Conservation (phyloP, 2,888 invertebrate genomes). For the Drosophila macrothrix region DNA sequence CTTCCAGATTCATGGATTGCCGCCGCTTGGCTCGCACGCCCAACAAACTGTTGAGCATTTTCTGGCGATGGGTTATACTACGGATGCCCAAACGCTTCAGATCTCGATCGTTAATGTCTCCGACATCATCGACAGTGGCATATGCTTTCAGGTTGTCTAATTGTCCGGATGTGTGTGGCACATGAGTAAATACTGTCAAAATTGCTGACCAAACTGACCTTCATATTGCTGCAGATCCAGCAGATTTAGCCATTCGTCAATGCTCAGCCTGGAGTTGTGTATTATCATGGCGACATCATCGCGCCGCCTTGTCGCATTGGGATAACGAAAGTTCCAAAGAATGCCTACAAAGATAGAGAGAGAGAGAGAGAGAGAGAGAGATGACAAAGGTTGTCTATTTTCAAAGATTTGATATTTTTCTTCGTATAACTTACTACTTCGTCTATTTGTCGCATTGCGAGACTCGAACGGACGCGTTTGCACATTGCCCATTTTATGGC, state of each 20-base stretch:
- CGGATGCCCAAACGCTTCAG: conserved; percentile 88
- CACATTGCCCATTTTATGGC: conserved; percentile 74
- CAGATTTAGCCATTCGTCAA: conserved; percentile 87
- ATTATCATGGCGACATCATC: conserved; percentile 79
- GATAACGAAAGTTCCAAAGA: conserved; percentile 86
- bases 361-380: too few species aligned
- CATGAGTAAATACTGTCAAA: conserved; percentile 16
- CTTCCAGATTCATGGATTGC: conserved; percentile 85
- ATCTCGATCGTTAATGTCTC: conserved; percentile 85
- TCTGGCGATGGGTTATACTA: conserved; percentile 88
- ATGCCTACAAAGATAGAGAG: conserved; percentile 75
- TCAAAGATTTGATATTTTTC: not conserved
- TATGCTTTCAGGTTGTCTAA: conserved; percentile 75
- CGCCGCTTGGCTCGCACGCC: conserved; percentile 88
- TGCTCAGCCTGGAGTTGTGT: conserved; percentile 86
- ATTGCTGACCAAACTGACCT: conserved; percentile 57
- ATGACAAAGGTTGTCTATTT: not conserved
- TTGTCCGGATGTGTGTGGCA: conserved; percentile 26
- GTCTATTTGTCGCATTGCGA: conserved; percentile 65
- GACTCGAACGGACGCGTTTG: conserved; percentile 70
- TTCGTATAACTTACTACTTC: conserved; percentile 69
- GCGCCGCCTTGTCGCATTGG: conserved; percentile 78
- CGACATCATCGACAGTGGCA: conserved; percentile 75
- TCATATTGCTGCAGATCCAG: conserved; percentile 88
- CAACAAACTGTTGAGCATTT: conserved; percentile 88